Evolutionary conservation across 92 coral and sea anemone species (phyloP), one percentile per base, ranked within the genome.

Genomic region (Parazoanthus swiftii): DNA sequence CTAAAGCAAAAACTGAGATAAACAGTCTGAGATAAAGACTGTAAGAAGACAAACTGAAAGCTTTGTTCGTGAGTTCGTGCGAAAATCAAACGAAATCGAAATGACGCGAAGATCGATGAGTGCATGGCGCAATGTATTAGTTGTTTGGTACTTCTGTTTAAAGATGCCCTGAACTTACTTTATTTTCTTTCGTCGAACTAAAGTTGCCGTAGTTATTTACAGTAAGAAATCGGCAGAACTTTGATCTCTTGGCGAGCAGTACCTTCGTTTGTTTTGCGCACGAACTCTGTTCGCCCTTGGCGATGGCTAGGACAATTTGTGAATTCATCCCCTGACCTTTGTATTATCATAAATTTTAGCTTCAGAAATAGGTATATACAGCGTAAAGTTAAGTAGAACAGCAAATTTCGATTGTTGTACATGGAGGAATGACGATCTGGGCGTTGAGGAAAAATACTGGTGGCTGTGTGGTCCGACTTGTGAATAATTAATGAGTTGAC

Each of bases 11-110:
- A 36, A 10, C n/a, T 37, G 83, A 91, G 83, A 93, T 95, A 95
- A 95, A 94, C 98, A 93, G 95, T 95, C 98, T 95, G 98, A 93
- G 89, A 95, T 95, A 95, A 95, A 95, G 98, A 93, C 94, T 95
- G 98, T 86, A 43, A 26, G 46, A 67, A 39, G 58, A 58, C 59
- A 51, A 13, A 51, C 3, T 10, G 10, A n/a, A 21, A 44, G 38
- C 51, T 8, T 11, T 46, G 35, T 18, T 25, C 35, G 48, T 4
- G 66, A 50, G 37, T 78, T 46, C 1, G 56, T 46, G 18, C 63
- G 67, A 58, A 29, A 54, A 54, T 80, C 67, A 83, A 33, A 37
- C 77, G 46, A 73, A 71, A 35, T 35, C 56, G n/a, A 35, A 20
- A 63, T 26, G 70, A 80, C 26, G 20, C 38, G 35, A 1, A 35